Conservation (phyloP, 1,140 invertebrate species). For the Artemia franciscana region DNA sequence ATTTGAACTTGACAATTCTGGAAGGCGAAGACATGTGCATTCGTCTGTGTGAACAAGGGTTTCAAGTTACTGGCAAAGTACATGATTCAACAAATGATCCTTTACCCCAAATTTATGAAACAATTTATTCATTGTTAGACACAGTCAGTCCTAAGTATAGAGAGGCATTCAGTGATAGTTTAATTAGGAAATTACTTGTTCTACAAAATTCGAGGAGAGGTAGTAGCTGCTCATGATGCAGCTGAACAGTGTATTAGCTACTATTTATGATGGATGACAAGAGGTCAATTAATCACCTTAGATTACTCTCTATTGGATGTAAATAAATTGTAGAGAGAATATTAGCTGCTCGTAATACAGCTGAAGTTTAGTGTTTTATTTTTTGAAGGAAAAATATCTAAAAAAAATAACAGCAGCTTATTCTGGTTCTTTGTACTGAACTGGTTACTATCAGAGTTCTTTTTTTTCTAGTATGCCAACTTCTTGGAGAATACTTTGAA, state of each 20-base stretch:
- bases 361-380: no score
- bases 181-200: neutral
- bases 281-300: no score
- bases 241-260: no score
- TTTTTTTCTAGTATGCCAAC: conserved; percentile 50
- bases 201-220: neutral
- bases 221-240: no score
- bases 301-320: no score
- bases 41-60: neutral
- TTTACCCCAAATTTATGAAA: neutral
- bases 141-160: neutral
- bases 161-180: neutral
- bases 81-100: neutral
- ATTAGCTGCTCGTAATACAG: no score
- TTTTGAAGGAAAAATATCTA: no score
- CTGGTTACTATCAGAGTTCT: no score
- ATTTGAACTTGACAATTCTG: neutral
- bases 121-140: neutral
- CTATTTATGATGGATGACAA: no score
- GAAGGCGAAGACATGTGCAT: neutral
- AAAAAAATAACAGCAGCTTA: no score
- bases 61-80: neutral
- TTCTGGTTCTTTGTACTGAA: no score
- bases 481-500: conserved; percentile 67
- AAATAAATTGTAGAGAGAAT: no score